Conservation (phyloP, 1,140 invertebrate genomes). For the Trichonephila clavipes region DNA sequence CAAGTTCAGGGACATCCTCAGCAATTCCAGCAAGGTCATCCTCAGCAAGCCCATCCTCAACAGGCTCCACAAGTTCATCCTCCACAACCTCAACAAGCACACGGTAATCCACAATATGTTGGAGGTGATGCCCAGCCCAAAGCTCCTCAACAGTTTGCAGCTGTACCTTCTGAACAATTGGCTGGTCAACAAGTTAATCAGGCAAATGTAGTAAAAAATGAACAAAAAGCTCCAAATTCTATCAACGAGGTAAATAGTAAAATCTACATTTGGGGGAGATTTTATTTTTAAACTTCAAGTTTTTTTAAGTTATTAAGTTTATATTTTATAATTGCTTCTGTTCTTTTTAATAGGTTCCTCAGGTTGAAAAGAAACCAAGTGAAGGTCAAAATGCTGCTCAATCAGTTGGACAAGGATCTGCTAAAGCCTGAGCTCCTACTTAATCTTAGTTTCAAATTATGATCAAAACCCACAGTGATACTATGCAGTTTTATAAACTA, state of each 20-base stretch:
- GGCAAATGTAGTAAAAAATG: not conserved
- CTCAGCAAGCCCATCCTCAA: constrained; percentile 5
- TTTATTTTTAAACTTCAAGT: not conserved
- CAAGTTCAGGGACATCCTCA: constrained; percentile 72
- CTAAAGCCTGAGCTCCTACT: not conserved
- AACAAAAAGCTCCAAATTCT: not conserved
- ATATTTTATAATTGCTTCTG: not conserved
- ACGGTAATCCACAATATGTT: constrained; percentile 68
- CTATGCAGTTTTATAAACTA: not conserved
- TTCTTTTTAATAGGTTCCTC: constrained; percentile 25
- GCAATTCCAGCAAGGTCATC: constrained; percentile 64
- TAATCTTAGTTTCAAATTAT: not conserved
- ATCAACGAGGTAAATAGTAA: not conserved
- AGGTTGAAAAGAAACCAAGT: not conserved
- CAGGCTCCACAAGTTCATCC: constrained; percentile 42
- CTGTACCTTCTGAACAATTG: constrained; percentile 75
- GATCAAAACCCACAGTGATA: constrained; percentile 19
- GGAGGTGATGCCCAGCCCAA: constrained; percentile 48
- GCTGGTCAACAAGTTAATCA: constrained; percentile 9
- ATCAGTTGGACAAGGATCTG: not conserved
- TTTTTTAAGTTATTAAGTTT: not conserved
- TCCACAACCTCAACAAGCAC: constrained; percentile 55
- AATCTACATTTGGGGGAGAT: not conserved
- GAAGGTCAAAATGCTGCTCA: not conserved
- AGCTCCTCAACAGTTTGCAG: constrained; percentile 19